Base-by-base conservation (phyloP, 2,888 invertebrate species). In the Epistrophe eligans region DNA sequence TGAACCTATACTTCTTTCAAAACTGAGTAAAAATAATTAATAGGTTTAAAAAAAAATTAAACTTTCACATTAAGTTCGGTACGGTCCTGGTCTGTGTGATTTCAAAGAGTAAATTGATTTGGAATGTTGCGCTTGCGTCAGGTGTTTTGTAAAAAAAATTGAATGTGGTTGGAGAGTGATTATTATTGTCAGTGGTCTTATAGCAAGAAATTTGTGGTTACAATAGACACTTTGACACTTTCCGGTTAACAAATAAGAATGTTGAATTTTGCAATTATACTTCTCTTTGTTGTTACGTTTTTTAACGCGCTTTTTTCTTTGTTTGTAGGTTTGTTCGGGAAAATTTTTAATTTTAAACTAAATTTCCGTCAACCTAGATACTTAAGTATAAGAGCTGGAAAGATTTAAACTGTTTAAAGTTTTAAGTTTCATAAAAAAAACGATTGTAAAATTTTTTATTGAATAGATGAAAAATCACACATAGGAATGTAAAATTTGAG, bases 41-140 rank as follows among this genome's bases (percentile, higher is more conserved):
- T 11, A 38, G 6, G 2, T 43, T 5, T 43, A 15, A 15, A 0
- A 4, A 13, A n/a, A 19, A 50, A 11, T 50, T 50, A 0, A 50
- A 19, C 2, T 13, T 13, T 13, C 6, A 45, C 0, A 45, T 45
- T 24, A 13, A 1, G 6, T 7, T 52, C 3, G 9, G 13, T 19
- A 62, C 62, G 43, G 40, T 24, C 43, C 40, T 62, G 62, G 62
- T 5, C 43, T 43, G 13, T 19, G 19, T 66, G 19, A 57, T 24
- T 45, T 17, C 35, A 48, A 15, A 17, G 4, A 43, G 2, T 52
- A 11, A 28, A 50, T 43, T 66, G 13, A 77, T 13, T 15, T 15
- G 77, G 84, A 85, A 81, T 81, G 73, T 66, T 74, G 81, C 57
- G 57, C 81, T 77, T 85, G 84, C 72, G 50, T 85, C 84, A 85